Evolutionary conservation across 1,140 invertebrate genomes (phyloP).

Genomic region (Sinella curviseta): DNA sequence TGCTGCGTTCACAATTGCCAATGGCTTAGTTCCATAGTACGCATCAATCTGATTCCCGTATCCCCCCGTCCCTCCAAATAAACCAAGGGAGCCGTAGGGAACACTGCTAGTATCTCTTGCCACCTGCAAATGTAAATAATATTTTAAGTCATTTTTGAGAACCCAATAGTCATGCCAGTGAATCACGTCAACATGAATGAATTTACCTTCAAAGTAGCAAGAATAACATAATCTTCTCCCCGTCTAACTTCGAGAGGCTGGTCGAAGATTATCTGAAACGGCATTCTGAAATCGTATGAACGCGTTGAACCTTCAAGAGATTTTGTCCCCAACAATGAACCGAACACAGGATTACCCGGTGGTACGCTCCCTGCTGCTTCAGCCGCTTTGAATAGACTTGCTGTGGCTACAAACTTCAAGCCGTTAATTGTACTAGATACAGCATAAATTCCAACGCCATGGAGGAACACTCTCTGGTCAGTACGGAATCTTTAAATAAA

Average conservation of each 20-base stretch:
- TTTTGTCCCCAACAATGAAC: conserved; percentile 12
- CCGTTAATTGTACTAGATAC: conserved; percentile 38
- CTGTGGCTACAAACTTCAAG: conserved; percentile 41
- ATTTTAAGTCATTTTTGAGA: too few relatives aligned
- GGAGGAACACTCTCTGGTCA: conserved; percentile 47
- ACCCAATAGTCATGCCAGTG: too few relatives aligned
- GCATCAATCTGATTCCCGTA: conserved; percentile 45
- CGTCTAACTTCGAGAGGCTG: conserved; percentile 39
- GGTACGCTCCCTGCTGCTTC: neutral
- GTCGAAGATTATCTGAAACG: conserved; percentile 48
- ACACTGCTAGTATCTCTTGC: conserved; percentile 2
- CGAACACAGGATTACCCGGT: neutral
- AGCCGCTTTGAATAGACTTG: conserved; percentile 32
- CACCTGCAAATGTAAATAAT: neutral
- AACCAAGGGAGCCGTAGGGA: neutral
- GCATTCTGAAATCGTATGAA: conserved; percentile 47
- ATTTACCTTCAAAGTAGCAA: conserved; percentile 40
- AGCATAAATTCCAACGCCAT: conserved; percentile 47
- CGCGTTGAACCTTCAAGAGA: conserved; percentile 40
- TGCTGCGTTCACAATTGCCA: conserved; percentile 33
- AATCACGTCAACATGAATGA: too few relatives aligned
- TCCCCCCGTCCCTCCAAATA: conserved; percentile 12
- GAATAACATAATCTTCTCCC: conserved; percentile 42
- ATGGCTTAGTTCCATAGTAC: conserved; percentile 43
- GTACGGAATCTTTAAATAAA: conserved; percentile 39